Evolutionary conservation across 92 coral and sea anemone genomes (phyloP), one percentile per base, ranked within the genome.

Genomic region (Porites rus): DNA sequence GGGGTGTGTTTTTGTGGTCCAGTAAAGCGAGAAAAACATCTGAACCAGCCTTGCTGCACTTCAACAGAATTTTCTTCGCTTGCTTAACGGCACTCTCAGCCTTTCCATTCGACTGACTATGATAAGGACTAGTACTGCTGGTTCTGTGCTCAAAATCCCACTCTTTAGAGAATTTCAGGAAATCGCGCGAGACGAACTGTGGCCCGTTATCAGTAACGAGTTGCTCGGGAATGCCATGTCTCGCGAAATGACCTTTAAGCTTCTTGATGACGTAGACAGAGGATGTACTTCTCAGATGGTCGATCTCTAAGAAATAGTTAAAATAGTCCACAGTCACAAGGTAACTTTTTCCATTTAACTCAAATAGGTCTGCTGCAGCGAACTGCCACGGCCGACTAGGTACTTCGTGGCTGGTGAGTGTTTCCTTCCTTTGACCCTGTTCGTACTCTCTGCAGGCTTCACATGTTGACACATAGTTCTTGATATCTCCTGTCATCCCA

Each of bases 141-240:
- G 85, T 28, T 59, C 10, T 51, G 17, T 86, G 90, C 12, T 76
- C 80, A 79, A 78, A 78, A 38, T 79, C 90, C 80, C 90, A 86
- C 60, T 79, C 70, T 69, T 79, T 86, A 3, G 90, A 60, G 68
- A 86, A 71, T n/a, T 53, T 53, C 28, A 14, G 50, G 56, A 82
- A 82, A 21, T 53, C 79, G 21, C 52, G 50, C 20, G 78, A 69
- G 6, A 52, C 78, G 72, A 69, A 72, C n/a, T 73, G 78, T 13
- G 78, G 65, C 2, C 87, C 87, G 28, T 72, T 71, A 31, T 82
- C 87, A 4, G 70, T 53, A 1, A 82, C 51, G 12, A 79, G 72
- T 25, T 70, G 74, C 21, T 82, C 67, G 0, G 77, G 86, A 2
- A 82, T 82, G 13, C 82, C 81, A 38, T 84, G 82, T 50, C 82